phyloP scores from a whole-genome alignment of 2,113 vertebrate genomes.

The Uropsilus gracilis region DNA sequence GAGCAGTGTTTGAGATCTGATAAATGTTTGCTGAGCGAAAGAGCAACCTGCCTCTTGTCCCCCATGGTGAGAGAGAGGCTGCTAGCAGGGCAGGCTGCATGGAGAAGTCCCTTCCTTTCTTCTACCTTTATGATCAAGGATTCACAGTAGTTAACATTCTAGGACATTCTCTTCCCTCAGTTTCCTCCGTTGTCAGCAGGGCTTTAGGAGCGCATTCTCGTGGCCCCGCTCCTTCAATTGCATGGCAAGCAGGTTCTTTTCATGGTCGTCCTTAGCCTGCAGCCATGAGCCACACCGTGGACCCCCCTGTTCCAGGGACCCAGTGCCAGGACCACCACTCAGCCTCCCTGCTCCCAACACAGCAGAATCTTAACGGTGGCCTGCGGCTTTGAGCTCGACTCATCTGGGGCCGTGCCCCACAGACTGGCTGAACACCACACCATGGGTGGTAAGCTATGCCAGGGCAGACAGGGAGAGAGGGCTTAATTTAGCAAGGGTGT shows the following conservation, averaged over 20 bases:
- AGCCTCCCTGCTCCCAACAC: neutral
- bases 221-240: neutral
- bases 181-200: neutral
- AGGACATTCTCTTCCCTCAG: neutral
- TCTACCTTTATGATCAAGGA: neutral
- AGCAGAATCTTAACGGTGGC: no score
- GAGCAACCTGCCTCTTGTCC: neutral
- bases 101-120: neutral
- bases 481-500: neutral
- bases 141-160: neutral
- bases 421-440: rapidly evolving
- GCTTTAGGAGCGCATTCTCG: neutral
- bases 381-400: neutral
- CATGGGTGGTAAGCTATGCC: neutral
- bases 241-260: neutral
- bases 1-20: neutral
- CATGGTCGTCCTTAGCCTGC: neutral
- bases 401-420: neutral
- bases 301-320: rapidly evolving
- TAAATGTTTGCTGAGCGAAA: neutral
- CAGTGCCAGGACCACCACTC: neutral
- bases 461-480: neutral
- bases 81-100: neutral
- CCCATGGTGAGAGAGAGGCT: neutral
- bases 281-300: neutral